Conservation (phyloP, 2,797 vertebrate genomes). For the Philypnodon macrostomus region DNA sequence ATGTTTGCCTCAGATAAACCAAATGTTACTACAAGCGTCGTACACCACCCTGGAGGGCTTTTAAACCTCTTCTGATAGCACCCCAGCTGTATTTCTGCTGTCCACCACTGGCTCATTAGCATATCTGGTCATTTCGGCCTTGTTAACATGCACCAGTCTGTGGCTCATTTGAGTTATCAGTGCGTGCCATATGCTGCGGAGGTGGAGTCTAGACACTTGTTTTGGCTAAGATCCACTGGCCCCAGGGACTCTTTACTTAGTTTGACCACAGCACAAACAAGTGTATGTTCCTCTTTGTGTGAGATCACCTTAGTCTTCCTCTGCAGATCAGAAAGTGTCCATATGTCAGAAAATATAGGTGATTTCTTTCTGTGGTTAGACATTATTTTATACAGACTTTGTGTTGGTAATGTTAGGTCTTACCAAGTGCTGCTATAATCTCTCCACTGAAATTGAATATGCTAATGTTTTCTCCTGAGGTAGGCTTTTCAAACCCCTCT, state of each 20-base stretch:
- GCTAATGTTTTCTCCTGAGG: constrained; percentile 1
- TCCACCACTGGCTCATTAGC: constrained; percentile 30
- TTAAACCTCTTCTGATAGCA: constrained; percentile 17
- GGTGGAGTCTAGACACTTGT: constrained; percentile 42
- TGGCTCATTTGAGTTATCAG: constrained; percentile 45
- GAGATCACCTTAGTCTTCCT: constrained; percentile 26
- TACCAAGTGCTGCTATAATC: constrained; percentile 30
- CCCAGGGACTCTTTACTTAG: constrained; percentile 32
- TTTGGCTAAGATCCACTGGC: constrained; percentile 31
- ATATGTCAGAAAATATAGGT: constrained; percentile 18
- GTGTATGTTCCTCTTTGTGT: constrained; percentile 37
- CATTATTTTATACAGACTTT: constrained; percentile 16
- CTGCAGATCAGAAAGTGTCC: constrained; percentile 10
- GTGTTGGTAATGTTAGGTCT: constrained; percentile 19
- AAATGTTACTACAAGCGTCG: constrained; percentile 24
- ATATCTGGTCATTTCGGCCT: constrained; percentile 39
- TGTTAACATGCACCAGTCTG: constrained; percentile 37
- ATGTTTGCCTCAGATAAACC: constrained; percentile 16
- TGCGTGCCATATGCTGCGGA: constrained; percentile 49
- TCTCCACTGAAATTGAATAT: constrained; percentile 15
- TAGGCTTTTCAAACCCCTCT: too few species aligned
- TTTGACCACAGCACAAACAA: constrained; percentile 41
- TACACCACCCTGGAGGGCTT: constrained; percentile 8
- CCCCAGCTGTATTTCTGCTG: constrained; percentile 4
- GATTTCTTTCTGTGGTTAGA: constrained; percentile 24